Evolutionary conservation across 1,140 invertebrate species (phyloP).

Genomic region (Globodera ellingtonae): DNA sequence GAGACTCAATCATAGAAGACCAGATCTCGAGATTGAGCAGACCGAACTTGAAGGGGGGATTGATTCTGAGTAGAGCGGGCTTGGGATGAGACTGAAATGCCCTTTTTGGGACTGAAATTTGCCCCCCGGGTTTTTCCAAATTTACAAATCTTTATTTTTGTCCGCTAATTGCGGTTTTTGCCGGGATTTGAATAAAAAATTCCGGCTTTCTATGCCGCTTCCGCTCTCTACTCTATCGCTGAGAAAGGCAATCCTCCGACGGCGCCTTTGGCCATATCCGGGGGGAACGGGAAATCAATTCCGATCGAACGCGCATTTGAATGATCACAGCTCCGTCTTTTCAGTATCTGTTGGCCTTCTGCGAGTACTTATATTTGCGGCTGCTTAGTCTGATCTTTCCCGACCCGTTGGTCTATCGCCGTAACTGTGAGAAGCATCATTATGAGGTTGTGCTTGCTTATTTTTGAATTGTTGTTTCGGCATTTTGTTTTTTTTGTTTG

Average conservation of each 20-base stretch:
- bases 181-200: no score
- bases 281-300: background rate
- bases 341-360: conserved; percentile 55
- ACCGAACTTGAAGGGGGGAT: background rate
- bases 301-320: conserved; percentile 17
- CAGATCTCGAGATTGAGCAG: background rate
- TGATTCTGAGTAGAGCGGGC: background rate
- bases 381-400: conserved; percentile 49
- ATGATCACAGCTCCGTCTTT: conserved; percentile 7
- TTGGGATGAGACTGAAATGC: no score
- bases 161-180: no score
- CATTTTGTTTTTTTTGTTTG: background rate
- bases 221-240: background rate
- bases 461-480: background rate
- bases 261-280: no score
- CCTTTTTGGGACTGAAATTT: no score
- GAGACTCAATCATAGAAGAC: background rate
- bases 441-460: conserved; percentile 33
- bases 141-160: no score
- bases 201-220: background rate
- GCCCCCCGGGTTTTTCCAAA: no score
- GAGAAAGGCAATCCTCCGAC: no score
- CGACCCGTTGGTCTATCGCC: conserved; percentile 42
- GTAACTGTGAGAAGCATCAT: conserved; percentile 45
- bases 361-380: conserved; percentile 47